These are phyloP conservation scores for Archaeoteleia sp. DNA, from an alignment of 2,888 invertebrate species.

Conservation along the genomic window DNA sequence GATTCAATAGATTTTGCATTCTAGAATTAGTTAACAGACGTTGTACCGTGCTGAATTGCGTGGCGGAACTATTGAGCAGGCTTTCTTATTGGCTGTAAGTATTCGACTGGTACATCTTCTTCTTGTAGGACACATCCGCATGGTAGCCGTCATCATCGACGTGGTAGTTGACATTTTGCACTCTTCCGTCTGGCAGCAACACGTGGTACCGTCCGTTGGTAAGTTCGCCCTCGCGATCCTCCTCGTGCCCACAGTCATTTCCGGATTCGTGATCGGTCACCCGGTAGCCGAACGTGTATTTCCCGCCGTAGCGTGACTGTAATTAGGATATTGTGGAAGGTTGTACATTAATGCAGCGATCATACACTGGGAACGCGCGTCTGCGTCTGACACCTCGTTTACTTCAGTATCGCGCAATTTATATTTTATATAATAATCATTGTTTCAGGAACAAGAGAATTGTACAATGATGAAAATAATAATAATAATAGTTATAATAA, in stretches of 20 bases:
- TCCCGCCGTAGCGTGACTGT: slow-evolving; percentile 78
- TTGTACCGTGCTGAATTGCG: too few species aligned
- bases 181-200: slow-evolving; percentile 85
- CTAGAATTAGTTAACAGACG: too few species aligned
- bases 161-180: slow-evolving; percentile 86
- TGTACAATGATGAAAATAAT: too few species aligned
- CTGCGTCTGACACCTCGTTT: slow-evolving; percentile 1
- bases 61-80: too few species aligned
- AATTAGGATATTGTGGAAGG: slow-evolving; percentile 50
- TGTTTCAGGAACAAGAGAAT: too few species aligned
- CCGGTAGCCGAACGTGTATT: slow-evolving; percentile 80
- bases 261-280: slow-evolving; percentile 83
- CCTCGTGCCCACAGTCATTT: slow-evolving; percentile 86
- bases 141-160: slow-evolving; percentile 87
- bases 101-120: too few species aligned
- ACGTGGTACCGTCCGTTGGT: slow-evolving; percentile 87
- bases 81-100: not conserved
- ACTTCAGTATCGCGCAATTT: not conserved
- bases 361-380: not conserved
- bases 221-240: slow-evolving; percentile 81
- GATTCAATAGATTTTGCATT: too few species aligned
- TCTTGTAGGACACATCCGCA: slow-evolving; percentile 82
- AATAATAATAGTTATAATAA: too few species aligned
- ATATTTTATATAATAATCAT: too few species aligned
- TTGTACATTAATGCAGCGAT: not conserved